These are phyloP conservation scores for Toxostoma redivivum DNA, from an alignment of 2,113 vertebrate species.

Conservation along the genomic window DNA sequence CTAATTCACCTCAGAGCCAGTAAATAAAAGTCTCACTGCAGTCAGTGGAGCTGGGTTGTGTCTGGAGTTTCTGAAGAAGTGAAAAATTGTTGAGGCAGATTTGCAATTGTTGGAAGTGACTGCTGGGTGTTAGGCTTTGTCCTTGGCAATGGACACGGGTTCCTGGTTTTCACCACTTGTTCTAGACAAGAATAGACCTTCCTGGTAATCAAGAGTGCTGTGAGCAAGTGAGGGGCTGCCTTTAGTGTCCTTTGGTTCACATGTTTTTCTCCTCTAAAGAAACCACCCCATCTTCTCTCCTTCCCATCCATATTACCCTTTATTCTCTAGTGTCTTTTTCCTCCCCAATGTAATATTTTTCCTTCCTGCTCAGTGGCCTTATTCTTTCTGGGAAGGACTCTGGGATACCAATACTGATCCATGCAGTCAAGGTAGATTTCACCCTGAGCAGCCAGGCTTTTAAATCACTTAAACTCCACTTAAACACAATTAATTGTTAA, in stretches of 20 bases:
- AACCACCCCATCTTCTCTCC: not conserved
- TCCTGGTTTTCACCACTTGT: not conserved
- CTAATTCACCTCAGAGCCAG: not conserved
- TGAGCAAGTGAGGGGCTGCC: not conserved
- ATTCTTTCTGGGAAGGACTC: not conserved
- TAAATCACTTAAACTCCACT: conserved; percentile 7
- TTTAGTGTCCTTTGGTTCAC: not conserved
- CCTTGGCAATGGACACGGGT: not conserved
- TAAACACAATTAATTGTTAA: conserved; percentile 32
- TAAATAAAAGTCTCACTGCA: not conserved
- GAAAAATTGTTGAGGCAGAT: not conserved
- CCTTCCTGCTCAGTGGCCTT: not conserved
- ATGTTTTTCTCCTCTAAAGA: not conserved
- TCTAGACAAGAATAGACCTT: not conserved
- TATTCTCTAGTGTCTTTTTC: not conserved
- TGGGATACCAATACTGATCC: not conserved
- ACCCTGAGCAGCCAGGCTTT: not conserved
- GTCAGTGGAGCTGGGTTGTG: not conserved
- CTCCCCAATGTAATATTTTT: not conserved
- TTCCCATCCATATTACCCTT: not conserved
- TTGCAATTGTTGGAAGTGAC: not conserved
- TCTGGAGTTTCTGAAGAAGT: not conserved
- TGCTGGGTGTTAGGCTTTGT: not conserved
- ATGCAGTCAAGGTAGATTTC: not conserved
- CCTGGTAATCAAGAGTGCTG: not conserved